These are phyloP conservation scores for Luidia sarsii DNA, from an alignment of 53 echinoderm and acorn worm species.

Conservation along the genomic window DNA sequence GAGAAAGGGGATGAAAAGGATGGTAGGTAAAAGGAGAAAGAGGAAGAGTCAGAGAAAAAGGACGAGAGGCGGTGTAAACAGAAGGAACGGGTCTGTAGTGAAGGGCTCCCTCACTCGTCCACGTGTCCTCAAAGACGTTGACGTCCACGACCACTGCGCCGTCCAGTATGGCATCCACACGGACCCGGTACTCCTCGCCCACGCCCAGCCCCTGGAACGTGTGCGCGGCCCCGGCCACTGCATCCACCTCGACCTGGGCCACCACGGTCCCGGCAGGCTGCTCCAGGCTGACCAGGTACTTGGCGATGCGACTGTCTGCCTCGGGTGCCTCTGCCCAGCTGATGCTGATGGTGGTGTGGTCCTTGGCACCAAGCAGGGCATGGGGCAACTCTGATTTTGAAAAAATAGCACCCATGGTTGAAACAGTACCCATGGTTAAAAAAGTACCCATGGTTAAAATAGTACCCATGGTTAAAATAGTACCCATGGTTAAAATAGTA, in stretches of 20 bases:
- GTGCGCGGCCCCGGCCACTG: slow-evolving; percentile 27
- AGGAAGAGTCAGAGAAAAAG: no score
- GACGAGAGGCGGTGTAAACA: no score
- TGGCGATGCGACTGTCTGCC: background rate
- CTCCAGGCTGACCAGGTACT: slow-evolving; percentile 20
- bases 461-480: no score
- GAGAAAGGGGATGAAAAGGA: no score
- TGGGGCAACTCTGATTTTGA: background rate
- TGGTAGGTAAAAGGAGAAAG: no score
- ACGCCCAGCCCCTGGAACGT: slow-evolving; percentile 10
- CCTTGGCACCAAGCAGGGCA: background rate
- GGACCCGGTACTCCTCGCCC: background rate
- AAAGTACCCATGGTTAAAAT: no score
- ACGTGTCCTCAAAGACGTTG: background rate
- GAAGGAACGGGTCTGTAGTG: no score
- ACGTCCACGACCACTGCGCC: slow-evolving; percentile 2
- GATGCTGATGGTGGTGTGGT: background rate
- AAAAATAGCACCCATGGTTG: no score
- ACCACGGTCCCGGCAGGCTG: background rate
- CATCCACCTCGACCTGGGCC: background rate
- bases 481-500: no score
- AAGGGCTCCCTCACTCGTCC: background rate
- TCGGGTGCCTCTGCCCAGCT: slow-evolving; percentile 20
- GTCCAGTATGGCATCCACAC: slow-evolving; percentile 13
- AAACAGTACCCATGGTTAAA: no score